A percentile compares a stretch with the other conserved stretches of the same genome.
These are phyloP conservation scores for Saguinus imperator DNA, from an alignment of 2,113 vertebrate species.

Conservation along the genomic window DNA sequence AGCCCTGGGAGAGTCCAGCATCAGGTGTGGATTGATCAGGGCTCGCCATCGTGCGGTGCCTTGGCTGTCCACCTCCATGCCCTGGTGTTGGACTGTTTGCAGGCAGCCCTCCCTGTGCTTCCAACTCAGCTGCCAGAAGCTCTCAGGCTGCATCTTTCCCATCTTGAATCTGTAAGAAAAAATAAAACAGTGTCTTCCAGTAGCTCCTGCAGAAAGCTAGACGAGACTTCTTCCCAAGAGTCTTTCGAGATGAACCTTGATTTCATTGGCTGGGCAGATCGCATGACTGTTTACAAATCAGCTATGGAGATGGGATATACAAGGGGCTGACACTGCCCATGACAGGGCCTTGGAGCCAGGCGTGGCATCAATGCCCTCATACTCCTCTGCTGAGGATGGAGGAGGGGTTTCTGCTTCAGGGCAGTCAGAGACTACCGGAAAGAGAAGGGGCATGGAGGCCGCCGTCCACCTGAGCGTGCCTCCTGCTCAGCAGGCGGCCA, in stretches of 20 bases:
- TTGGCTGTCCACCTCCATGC: no score
- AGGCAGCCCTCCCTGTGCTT: rapidly evolving
- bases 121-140: background rate
- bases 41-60: rapidly evolving
- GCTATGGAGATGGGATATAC: background rate
- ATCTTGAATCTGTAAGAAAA: background rate
- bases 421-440: rapidly evolving
- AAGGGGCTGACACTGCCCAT: rapidly evolving
- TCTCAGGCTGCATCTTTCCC: no score
- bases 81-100: rapidly evolving
- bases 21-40: background rate
- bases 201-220: background rate
- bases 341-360: background rate
- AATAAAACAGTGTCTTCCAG: background rate
- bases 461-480: rapidly evolving
- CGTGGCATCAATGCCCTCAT: rapidly evolving
- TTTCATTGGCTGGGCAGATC: no score
- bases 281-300: rapidly evolving
- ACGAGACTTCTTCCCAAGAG: background rate
- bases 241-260: no score
- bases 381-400: rapidly evolving
- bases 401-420: background rate
- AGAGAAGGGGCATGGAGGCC: rapidly evolving
- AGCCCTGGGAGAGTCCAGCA: background rate
- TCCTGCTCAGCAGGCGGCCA: background rate